Conservation (phyloP, 2,797 vertebrate species). For the Galaxias olidus region DNA sequence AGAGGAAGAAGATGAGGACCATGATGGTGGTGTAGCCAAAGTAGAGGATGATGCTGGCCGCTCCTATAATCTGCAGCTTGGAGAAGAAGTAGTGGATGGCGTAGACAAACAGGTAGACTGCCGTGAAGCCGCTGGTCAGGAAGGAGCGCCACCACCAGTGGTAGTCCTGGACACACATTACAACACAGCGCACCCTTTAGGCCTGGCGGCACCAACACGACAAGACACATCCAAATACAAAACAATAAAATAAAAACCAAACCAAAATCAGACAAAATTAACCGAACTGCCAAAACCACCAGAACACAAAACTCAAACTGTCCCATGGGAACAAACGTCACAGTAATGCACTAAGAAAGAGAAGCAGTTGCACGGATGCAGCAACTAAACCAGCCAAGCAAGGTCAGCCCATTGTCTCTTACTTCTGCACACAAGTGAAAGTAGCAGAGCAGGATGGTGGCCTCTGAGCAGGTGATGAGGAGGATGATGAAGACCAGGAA, state of each 20-base stretch:
- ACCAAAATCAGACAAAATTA: too few relatives aligned
- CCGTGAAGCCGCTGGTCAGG: constrained; percentile 89
- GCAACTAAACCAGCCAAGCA: too few relatives aligned
- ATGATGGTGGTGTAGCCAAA: constrained; percentile 92
- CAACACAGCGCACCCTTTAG: not conserved
- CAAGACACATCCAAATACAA: not conserved
- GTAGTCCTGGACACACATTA: constrained; percentile 84
- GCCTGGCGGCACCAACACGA: not conserved
- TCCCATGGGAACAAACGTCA: too few relatives aligned
- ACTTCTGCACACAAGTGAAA: constrained; percentile 95
- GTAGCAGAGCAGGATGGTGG: constrained; percentile 89
- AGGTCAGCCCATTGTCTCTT: constrained; percentile 23
- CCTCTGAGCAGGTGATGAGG: constrained; percentile 91
- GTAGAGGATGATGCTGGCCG: constrained; percentile 89
- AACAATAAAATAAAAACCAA: too few relatives aligned
- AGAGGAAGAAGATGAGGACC: constrained; percentile 94
- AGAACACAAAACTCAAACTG: too few relatives aligned
- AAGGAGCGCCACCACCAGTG: constrained; percentile 92
- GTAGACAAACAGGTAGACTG: constrained; percentile 88
- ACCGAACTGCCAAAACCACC: too few relatives aligned
- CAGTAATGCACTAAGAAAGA: too few relatives aligned
- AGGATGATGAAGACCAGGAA: constrained; percentile 93
- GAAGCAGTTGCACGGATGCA: too few relatives aligned
- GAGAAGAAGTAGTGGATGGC: constrained; percentile 91
- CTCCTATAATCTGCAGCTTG: constrained; percentile 87